Evolutionary conservation across 1,140 invertebrate species (phyloP), one percentile per base, ranked within the genome.

Genomic region (Dolichoris vasculosae): DNA sequence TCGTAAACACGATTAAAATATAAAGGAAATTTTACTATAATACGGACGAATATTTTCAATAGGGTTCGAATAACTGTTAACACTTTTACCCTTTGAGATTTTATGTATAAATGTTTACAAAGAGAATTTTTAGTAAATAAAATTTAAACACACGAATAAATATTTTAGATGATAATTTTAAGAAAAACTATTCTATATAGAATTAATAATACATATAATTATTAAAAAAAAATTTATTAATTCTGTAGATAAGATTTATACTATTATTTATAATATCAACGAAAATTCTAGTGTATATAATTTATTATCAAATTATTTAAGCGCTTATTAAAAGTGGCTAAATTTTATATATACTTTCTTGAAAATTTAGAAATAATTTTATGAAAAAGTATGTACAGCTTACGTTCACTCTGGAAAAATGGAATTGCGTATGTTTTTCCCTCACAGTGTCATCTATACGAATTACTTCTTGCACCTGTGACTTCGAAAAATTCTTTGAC

Each of bases 371-470:
- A 69, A 69, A 69, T 59, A 69, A 35, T 73, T 73, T 43, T 0
- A 43, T 0, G 15, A 13, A 38, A 26, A 73, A 73, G 17, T 13
- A 38, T 69, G 11, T 17, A 23, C 1, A 43, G 38, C 83, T 85
- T 80, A 85, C 83, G 20, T 85, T 85, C 0, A 35, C 59, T 40
- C n/a, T 63, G 1, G 83, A 59, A 26, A 85, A 32, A 13, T 78
- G 77, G 20, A 75, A 75, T 2, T 51, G 26, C 9, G 51, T 30
- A 23, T 46, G 26, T 35, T 83, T 83, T 32, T 76, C 82, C 26
- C 38, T 64, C 0, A 32, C 0, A 46, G 20, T 26, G 9, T 75
- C 71, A 51, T 83, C 71, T 15, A 32, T 63, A 76, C 9, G 26
- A 64, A 46, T n/a, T 0, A 59, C 30, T 11, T 82, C n/a, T 51